Evolutionary conservation across 2,888 invertebrate genomes (phyloP).

Genomic region (Trachelus stipa): DNA sequence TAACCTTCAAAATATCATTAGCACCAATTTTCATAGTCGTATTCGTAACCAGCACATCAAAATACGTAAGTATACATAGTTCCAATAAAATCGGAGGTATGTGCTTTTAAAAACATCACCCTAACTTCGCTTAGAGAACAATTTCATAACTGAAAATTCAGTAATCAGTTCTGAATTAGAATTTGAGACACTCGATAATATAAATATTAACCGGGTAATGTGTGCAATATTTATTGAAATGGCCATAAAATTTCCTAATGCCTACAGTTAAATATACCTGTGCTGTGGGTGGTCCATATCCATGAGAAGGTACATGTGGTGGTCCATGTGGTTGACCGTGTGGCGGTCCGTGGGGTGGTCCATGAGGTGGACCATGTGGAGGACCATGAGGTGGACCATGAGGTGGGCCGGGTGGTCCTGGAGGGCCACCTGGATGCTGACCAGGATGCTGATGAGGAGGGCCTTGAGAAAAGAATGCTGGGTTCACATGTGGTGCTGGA

Average conservation of each 20-base stretch:
- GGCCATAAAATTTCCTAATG: not conserved
- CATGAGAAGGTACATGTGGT: conserved; percentile 70
- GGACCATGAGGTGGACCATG: conserved; percentile 77
- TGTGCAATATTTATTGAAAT: not conserved
- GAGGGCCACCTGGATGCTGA: conserved; percentile 70
- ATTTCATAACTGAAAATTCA: too few relatives aligned
- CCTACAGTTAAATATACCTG: conserved; percentile 43
- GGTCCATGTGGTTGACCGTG: conserved; percentile 73
- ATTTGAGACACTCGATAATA: too few relatives aligned
- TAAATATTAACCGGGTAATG: not conserved
- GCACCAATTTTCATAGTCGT: too few relatives aligned
- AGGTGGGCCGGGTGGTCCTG: conserved; percentile 70
- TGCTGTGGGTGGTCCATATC: conserved; percentile 69
- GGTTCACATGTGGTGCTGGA: conserved; percentile 95
- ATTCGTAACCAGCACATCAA: too few relatives aligned
- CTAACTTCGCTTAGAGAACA: too few relatives aligned
- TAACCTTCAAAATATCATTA: too few relatives aligned
- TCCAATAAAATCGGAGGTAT: too few relatives aligned
- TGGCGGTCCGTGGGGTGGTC: conserved; percentile 75
- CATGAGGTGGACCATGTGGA: conserved; percentile 75
- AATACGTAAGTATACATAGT: too few relatives aligned
- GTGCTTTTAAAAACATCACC: too few relatives aligned
- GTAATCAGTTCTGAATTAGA: too few relatives aligned
- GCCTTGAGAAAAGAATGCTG: conserved; percentile 93
- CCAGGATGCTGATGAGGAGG: conserved; percentile 71